A percentile compares a stretch with the other conserved stretches of the same genome.
Conservation (phyloP, 2,888 invertebrate genomes). For the Acleris cristana region DNA sequence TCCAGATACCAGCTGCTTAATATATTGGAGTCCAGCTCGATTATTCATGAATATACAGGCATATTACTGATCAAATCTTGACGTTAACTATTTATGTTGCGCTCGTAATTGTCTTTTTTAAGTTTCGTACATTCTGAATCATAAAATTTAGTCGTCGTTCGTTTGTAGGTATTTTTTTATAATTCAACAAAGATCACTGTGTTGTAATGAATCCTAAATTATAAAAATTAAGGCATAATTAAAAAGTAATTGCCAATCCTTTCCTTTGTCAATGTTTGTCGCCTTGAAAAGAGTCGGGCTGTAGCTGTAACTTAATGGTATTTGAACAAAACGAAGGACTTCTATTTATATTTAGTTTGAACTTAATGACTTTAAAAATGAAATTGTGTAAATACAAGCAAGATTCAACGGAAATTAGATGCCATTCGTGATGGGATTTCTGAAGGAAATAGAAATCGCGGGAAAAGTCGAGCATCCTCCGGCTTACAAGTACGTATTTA, state of each 20-base stretch:
- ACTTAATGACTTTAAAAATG: slow-evolving; percentile 22
- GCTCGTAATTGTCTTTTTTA: no score
- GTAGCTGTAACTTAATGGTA: not conserved
- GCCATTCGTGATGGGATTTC: slow-evolving; percentile 54
- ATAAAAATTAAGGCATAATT: no score
- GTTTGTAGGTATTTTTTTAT: no score
- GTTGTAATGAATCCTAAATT: no score
- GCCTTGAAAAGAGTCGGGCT: not conserved
- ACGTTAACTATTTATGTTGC: no score
- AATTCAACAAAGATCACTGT: no score
- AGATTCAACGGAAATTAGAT: slow-evolving; percentile 65
- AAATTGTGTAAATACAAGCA: slow-evolving; percentile 58
- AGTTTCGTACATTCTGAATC: no score
- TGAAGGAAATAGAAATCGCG: slow-evolving; percentile 59
- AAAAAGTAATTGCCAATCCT: no score
- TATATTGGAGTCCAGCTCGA: not conserved
- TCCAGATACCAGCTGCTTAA: slow-evolving; percentile 16
- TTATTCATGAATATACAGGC: not conserved
- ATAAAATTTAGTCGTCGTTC: no score
- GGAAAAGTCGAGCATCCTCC: slow-evolving; percentile 46
- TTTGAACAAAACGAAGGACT: not conserved
- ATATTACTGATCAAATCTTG: no score
- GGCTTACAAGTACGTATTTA: slow-evolving; percentile 39
- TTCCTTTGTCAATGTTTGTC: no score
- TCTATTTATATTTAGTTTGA: not conserved